Conservation (phyloP, 1,140 invertebrate species). For the Branchinecta lindahli region DNA sequence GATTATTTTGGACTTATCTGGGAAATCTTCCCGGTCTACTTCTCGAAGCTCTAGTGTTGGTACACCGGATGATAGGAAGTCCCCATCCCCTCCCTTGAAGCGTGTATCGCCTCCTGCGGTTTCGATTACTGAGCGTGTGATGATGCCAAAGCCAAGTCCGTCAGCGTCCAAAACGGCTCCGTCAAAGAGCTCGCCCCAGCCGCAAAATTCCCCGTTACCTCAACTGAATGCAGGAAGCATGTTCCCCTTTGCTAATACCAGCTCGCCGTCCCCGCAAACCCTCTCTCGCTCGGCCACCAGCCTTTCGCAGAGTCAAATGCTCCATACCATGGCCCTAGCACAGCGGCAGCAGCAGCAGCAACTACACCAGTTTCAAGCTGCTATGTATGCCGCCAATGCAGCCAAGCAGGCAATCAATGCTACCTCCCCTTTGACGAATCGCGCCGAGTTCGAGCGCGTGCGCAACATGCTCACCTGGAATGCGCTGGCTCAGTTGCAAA, state of each 20-base stretch:
- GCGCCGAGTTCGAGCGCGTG: background rate
- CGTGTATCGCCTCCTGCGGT: background rate
- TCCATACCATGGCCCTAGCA: background rate
- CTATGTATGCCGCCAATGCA: background rate
- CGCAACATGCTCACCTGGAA: background rate
- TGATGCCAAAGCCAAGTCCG: background rate
- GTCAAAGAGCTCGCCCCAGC: background rate
- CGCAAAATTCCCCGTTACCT: background rate
- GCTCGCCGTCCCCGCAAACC: background rate
- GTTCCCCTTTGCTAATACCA: background rate
- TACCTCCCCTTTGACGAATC: background rate
- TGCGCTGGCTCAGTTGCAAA: background rate
- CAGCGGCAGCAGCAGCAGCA: background rate
- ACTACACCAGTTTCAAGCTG: background rate
- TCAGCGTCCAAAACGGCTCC: background rate
- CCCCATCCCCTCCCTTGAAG: background rate
- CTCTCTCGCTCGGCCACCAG: background rate
- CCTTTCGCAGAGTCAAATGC: background rate
- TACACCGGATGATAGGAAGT: background rate
- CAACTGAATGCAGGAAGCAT: background rate
- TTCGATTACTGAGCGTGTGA: background rate
- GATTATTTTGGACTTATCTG: background rate
- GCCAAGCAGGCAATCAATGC: background rate
- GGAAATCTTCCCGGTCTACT: background rate
- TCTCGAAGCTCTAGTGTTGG: constrained; percentile 2